Conservation (phyloP, 2,888 invertebrate species). For the Tetragonula carbonaria region DNA sequence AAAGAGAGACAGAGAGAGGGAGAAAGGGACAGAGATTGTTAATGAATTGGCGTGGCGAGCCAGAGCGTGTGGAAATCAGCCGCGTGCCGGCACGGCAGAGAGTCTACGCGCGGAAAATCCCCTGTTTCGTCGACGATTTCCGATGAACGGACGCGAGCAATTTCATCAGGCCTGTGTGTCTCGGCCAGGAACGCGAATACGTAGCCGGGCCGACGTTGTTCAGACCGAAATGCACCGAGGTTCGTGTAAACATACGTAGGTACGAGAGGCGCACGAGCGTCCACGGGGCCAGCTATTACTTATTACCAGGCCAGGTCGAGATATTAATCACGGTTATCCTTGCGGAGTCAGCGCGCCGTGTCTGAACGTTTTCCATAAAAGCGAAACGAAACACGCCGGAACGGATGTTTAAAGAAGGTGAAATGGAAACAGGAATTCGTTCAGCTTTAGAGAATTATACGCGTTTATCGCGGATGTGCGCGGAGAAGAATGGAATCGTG, state of each 20-base stretch:
- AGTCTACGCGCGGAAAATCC: conserved; percentile 34
- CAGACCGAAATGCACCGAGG: conserved; percentile 13
- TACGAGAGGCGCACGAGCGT: not conserved
- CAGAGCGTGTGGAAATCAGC: conserved; percentile 27
- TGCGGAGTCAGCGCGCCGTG: not conserved
- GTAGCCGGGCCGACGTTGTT: conserved; percentile 13
- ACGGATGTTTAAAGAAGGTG: conserved; percentile 9
- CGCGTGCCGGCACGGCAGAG: conserved; percentile 24
- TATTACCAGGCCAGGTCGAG: conserved; percentile 12
- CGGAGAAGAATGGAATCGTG: not conserved
- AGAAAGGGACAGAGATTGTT: conserved; percentile 7
- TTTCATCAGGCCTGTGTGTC: conserved; percentile 49
- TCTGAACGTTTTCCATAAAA: conserved; percentile 10
- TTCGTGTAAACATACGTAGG: conserved; percentile 27
- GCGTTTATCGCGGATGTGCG: not conserved
- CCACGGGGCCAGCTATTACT: conserved; percentile 23
- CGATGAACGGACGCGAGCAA: conserved; percentile 54
- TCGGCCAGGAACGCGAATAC: conserved; percentile 34
- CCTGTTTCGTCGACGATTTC: conserved; percentile 56
- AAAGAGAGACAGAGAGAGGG: too few relatives aligned
- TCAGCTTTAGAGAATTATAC: not conserved
- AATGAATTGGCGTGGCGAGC: conserved; percentile 54
- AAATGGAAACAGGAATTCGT: conserved; percentile 10
- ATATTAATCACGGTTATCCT: conserved; percentile 42
- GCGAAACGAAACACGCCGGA: conserved; percentile 5